Evolutionary conservation across 2,888 invertebrate species (phyloP).

Genomic region (Scrobipalpa costella): DNA sequence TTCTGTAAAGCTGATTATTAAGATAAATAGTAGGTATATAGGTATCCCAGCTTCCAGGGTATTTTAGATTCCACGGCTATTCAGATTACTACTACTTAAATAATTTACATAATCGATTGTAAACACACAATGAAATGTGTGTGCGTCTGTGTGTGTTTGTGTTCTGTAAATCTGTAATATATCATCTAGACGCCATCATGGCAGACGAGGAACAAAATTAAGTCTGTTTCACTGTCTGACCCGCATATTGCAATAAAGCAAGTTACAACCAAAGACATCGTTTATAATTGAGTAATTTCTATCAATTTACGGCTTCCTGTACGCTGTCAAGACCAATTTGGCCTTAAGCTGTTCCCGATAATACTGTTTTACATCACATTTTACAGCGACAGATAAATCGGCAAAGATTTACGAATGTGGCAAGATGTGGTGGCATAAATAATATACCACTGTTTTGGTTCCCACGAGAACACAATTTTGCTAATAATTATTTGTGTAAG

Average conservation of each 20-base stretch:
- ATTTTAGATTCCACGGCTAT: too few relatives aligned
- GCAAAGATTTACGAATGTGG: constrained; percentile 21
- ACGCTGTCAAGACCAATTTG: constrained; percentile 27
- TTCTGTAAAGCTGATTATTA: too few relatives aligned
- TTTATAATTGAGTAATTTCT: constrained; percentile 25
- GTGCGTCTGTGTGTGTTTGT: too few relatives aligned
- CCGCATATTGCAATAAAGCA: constrained; percentile 21
- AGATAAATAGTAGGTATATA: too few relatives aligned
- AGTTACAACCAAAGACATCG: constrained; percentile 21
- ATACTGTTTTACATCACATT: constrained; percentile 24
- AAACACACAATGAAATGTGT: too few relatives aligned
- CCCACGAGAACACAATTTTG: constrained; percentile 18
- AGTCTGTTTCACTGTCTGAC: neutral
- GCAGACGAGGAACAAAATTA: neutral
- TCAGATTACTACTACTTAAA: too few relatives aligned
- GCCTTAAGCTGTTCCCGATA: constrained; percentile 19
- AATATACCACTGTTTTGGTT: constrained; percentile 10
- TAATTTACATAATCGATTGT: too few relatives aligned
- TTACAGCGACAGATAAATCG: constrained; percentile 15
- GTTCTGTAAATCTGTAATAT: too few relatives aligned
- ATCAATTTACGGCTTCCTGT: constrained; percentile 27
- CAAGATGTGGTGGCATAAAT: constrained; percentile 18
- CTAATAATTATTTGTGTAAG: constrained; percentile 5
- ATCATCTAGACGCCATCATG: neutral
- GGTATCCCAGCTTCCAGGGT: too few relatives aligned